A percentile compares a stretch with the other conserved stretches of the same genome.
phyloP scores from a whole-genome alignment of 2,113 vertebrate genomes.

The Mionectes macconnelli region DNA sequence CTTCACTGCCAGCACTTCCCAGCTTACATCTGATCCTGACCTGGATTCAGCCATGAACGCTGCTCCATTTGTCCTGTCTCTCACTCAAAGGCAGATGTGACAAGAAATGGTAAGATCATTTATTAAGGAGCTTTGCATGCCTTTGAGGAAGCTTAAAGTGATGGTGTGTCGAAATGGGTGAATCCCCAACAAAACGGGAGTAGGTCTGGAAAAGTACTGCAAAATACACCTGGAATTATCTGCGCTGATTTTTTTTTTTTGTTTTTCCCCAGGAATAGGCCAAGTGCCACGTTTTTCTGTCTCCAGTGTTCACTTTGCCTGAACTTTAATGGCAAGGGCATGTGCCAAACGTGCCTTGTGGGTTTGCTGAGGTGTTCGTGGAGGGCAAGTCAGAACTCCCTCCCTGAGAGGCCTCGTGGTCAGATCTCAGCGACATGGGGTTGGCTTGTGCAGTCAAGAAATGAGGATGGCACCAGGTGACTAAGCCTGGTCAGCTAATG shows the following conservation, averaged over 20 bases:
- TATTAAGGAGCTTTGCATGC: slow-evolving; percentile 21
- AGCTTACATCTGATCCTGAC: slow-evolving; percentile 6
- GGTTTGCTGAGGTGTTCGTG: neutral
- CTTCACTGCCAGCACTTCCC: neutral
- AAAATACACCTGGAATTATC: neutral
- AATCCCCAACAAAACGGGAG: neutral
- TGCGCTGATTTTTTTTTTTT: neutral
- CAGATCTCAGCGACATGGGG: neutral
- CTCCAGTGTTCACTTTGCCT: neutral
- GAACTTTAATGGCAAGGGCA: neutral
- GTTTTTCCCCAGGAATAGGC: neutral
- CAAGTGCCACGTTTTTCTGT: neutral
- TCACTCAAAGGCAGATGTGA: slow-evolving; percentile 25
- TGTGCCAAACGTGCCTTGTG: slow-evolving; percentile 28
- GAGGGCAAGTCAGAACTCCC: slow-evolving; percentile 40
- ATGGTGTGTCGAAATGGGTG: neutral
- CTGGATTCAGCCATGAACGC: neutral
- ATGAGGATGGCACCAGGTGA: neutral
- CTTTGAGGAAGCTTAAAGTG: slow-evolving; percentile 19
- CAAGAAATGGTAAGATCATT: slow-evolving; percentile 36
- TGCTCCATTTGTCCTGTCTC: neutral
- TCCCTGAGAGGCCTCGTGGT: neutral
- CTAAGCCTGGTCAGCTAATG: slow-evolving; percentile 16
- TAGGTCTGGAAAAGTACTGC: slow-evolving; percentile 30
- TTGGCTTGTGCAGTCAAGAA: slow-evolving; percentile 14